phyloP scores from a whole-genome alignment of 2,888 invertebrate genomes.

The Gnatocerus cornutus region DNA sequence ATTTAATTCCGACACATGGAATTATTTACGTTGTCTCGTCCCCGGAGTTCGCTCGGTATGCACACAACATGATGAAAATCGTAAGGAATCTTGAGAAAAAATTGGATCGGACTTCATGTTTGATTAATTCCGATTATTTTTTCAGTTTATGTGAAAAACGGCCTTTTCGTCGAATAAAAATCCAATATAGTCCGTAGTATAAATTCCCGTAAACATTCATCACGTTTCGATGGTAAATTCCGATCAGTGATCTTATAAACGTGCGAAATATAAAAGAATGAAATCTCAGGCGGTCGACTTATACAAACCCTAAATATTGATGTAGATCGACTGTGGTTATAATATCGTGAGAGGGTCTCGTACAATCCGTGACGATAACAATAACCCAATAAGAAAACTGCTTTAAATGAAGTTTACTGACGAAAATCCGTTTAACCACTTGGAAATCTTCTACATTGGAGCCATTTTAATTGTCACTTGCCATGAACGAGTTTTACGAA shows the following conservation, averaged over 20 bases:
- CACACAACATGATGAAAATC: background rate
- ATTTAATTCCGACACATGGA: constrained; percentile 22
- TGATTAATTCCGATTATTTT: constrained; percentile 43
- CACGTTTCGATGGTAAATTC: constrained; percentile 50
- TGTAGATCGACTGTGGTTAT: constrained; percentile 55
- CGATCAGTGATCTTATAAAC: constrained; percentile 56
- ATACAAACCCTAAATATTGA: constrained; percentile 63
- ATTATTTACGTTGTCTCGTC: constrained; percentile 24
- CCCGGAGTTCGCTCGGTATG: constrained; percentile 7
- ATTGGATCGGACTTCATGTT: constrained; percentile 23
- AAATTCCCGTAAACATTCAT: constrained; percentile 46
- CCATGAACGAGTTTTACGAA: background rate
- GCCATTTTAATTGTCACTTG: background rate
- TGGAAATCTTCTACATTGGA: background rate
- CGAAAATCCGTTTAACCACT: constrained; percentile 3
- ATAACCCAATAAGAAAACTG: constrained; percentile 28
- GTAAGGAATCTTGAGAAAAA: constrained; percentile 11
- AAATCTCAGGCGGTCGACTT: constrained; percentile 62
- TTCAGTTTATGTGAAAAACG: constrained; percentile 39
- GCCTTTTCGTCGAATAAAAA: constrained; percentile 30
- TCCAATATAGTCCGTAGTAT: constrained; percentile 38
- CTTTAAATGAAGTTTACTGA: background rate
- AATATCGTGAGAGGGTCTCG: constrained; percentile 41
- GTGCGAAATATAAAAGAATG: constrained; percentile 62
- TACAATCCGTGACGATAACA: constrained; percentile 45